Percentiles rank a stretch among this genome's conserved stretches.
These are phyloP conservation scores for Pterostichus madidus DNA, from an alignment of 2,888 invertebrate species.

Conservation along the genomic window DNA sequence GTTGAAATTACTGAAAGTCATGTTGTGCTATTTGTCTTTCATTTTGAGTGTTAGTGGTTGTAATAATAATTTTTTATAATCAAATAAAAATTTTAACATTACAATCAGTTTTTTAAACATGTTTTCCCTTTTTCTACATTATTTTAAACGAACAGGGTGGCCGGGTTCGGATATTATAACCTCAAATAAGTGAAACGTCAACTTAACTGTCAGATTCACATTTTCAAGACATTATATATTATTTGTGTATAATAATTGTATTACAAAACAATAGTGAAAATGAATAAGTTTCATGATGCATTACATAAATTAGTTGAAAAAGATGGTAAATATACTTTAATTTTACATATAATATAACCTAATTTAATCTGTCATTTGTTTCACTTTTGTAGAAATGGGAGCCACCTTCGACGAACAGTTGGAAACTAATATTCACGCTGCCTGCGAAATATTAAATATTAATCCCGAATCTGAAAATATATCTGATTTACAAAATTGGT, in stretches of 20 bases:
- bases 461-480: slow-evolving; percentile 40
- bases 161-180: slow-evolving; percentile 27
- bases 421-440: slow-evolving; percentile 70
- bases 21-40: slow-evolving; percentile 4
- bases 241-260: neutral
- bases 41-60: slow-evolving; percentile 3
- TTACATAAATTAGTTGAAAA: slow-evolving; percentile 51
- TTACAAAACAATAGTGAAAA: slow-evolving; percentile 20
- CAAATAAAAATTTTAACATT: slow-evolving; percentile 19
- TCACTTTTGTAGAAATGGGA: slow-evolving; percentile 70
- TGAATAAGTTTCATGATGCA: slow-evolving; percentile 58
- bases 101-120: neutral
- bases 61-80: slow-evolving; percentile 12
- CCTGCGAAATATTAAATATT: slow-evolving; percentile 68
- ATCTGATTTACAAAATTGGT: slow-evolving; percentile 13
- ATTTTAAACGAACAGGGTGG: neutral
- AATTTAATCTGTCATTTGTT: neutral
- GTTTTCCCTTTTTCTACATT: neutral
- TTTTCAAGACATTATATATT: neutral
- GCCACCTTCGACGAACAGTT: slow-evolving; percentile 71
- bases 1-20: neutral
- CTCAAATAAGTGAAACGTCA: slow-evolving; percentile 43
- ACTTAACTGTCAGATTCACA: neutral
- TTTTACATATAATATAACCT: slow-evolving; percentile 13
- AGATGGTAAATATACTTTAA: slow-evolving; percentile 43